phyloP scores from a whole-genome alignment of 2,888 invertebrate genomes.

The Tinea semifulvella region DNA sequence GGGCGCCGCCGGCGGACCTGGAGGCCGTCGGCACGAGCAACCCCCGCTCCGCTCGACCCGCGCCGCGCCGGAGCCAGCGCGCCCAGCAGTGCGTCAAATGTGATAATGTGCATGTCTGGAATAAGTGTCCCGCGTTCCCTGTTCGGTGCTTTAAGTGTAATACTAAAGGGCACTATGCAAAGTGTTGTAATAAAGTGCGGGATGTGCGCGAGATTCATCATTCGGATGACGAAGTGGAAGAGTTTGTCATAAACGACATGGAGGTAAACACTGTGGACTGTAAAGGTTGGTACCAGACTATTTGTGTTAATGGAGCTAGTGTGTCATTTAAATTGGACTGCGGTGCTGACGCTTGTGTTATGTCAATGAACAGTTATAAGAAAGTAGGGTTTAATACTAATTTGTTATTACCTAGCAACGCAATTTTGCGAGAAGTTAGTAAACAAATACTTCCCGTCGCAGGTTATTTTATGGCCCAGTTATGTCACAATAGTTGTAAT shows the following conservation, averaged over 20 bases:
- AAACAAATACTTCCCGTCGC: conserved; percentile 10
- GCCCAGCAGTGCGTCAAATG: not conserved
- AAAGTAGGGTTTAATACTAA: not conserved
- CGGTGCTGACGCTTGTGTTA: conserved; percentile 12
- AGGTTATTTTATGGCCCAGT: not conserved
- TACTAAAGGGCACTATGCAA: conserved; percentile 3
- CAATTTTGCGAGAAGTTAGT: conserved; percentile 13
- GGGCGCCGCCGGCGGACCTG: too few relatives aligned
- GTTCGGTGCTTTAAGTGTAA: conserved; percentile 9
- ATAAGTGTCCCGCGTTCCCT: conserved; percentile 7
- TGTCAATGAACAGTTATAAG: conserved; percentile 10
- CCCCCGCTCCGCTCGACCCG: too few relatives aligned
- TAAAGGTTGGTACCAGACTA: not conserved
- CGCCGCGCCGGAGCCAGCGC: too few relatives aligned
- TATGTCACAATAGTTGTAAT: not conserved
- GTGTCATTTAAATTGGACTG: conserved; percentile 11
- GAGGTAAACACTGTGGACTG: conserved; percentile 7
- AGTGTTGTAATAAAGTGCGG: conserved; percentile 11
- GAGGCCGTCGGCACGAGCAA: too few relatives aligned
- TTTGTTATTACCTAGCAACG: not conserved
- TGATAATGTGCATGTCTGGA: not conserved
- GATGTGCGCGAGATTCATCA: conserved; percentile 5
- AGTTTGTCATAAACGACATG: conserved; percentile 13
- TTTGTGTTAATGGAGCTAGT: conserved; percentile 9
- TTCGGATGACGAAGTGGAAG: conserved; percentile 5